phyloP scores from a whole-genome alignment of 2,113 vertebrate species.

The Coregonus clupeaformis region DNA sequence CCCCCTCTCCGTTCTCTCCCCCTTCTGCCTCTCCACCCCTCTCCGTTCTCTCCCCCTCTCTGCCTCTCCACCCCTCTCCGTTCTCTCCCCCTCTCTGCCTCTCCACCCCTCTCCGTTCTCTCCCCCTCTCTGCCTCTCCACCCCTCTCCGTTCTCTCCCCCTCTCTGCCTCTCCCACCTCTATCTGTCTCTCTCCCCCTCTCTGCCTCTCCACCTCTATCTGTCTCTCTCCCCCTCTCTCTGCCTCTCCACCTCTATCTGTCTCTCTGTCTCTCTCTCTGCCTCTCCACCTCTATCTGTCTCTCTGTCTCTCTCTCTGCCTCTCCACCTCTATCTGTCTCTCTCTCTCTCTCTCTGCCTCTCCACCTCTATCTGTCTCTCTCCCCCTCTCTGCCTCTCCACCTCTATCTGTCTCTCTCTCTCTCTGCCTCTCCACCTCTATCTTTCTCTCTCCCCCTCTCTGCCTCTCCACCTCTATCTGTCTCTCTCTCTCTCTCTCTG shows the following conservation, averaged over 20 bases:
- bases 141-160: not conserved
- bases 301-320: not conserved
- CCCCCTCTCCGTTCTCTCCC: not conserved
- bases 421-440: no score
- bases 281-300: slow-evolving; percentile 34
- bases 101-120: not conserved
- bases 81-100: not conserved
- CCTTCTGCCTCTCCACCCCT: not conserved
- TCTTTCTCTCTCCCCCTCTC: not conserved
- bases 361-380: no score
- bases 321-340: not conserved
- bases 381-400: no score
- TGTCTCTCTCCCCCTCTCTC: no score
- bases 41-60: not conserved
- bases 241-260: slow-evolving; percentile 5
- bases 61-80: not conserved
- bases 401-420: no score
- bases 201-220: not conserved
- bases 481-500: not conserved
- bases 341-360: not conserved
- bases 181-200: slow-evolving; percentile 9
- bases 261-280: no score
- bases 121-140: not conserved
- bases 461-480: not conserved
- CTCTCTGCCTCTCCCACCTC: not conserved